Conservation (phyloP, 2,888 invertebrate genomes). For the Lasioglossum lativentre region DNA sequence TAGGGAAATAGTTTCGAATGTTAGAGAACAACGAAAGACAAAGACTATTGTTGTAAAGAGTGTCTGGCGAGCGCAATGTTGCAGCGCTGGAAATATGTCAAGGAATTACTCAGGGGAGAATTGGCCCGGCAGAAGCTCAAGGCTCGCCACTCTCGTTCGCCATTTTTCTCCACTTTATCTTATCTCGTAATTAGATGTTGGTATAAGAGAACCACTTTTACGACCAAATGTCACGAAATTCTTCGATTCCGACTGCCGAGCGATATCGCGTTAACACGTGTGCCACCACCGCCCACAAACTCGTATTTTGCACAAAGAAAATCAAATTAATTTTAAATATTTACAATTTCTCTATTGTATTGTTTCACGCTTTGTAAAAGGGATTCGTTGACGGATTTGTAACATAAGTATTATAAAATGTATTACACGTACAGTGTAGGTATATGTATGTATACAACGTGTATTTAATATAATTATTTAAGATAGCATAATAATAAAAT, state of each 20-base stretch:
- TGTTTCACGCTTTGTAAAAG: neutral
- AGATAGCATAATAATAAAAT: too few relatives aligned
- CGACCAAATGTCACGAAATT: neutral
- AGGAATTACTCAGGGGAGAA: conserved; percentile 38
- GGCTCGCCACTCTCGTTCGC: neutral
- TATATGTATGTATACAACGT: too few relatives aligned
- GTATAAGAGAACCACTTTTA: neutral
- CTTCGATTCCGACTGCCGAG: neutral
- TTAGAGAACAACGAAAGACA: neutral
- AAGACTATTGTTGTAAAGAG: neutral
- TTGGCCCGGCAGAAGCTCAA: conserved; percentile 33
- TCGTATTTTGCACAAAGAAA: neutral
- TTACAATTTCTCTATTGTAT: neutral
- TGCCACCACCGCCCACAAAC: neutral
- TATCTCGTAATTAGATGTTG: neutral
- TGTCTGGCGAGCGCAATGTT: conserved; percentile 4
- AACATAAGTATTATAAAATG: too few relatives aligned
- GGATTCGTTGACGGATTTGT: neutral
- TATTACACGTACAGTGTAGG: too few relatives aligned
- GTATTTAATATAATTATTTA: too few relatives aligned
- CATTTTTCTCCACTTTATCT: conserved; percentile 16
- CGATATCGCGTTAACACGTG: neutral
- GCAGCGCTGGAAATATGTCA: conserved; percentile 36
- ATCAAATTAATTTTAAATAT: neutral
- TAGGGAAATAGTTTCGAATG: neutral